A percentile compares a stretch with the other conserved stretches of the same genome.
Conservation (phyloP, 2,888 invertebrate species). For the Chymomyza amoena region DNA sequence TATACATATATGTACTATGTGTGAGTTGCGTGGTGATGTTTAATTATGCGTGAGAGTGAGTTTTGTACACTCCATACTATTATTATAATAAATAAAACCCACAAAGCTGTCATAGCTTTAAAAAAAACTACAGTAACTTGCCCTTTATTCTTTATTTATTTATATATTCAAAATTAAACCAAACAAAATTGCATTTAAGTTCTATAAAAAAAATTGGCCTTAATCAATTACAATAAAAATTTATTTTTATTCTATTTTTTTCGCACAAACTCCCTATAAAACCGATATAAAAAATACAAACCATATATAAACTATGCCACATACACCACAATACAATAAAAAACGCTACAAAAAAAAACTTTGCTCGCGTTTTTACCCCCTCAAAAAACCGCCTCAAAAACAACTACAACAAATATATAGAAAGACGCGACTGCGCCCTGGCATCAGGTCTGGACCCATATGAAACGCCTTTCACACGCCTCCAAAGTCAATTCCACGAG, state of each 20-base stretch:
- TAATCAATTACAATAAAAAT: slow-evolving; percentile 43
- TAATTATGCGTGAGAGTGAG: not conserved
- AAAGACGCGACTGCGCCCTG: slow-evolving; percentile 76
- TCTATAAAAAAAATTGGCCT: slow-evolving; percentile 39
- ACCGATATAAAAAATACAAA: slow-evolving; percentile 14
- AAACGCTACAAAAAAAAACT: slow-evolving; percentile 6
- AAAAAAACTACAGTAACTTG: not conserved
- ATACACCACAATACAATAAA: not conserved
- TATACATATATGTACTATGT: not conserved
- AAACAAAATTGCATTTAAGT: slow-evolving; percentile 7
- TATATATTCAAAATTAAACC: slow-evolving; percentile 18
- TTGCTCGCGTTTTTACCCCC: not conserved
- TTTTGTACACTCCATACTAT: not conserved
- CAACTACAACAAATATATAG: slow-evolving; percentile 50
- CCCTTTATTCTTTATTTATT: slow-evolving; percentile 3
- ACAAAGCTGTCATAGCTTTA: not conserved
- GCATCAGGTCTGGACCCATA: slow-evolving; percentile 78
- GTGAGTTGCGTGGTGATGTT: not conserved
- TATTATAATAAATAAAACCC: not conserved
- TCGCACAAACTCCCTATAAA: slow-evolving; percentile 25
- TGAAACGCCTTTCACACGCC: slow-evolving; percentile 77
- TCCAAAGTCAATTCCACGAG: slow-evolving; percentile 77
- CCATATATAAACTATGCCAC: slow-evolving; percentile 13
- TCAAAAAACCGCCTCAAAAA: not conserved
- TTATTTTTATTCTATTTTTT: slow-evolving; percentile 53